Evolutionary conservation across 2,797 vertebrate genomes (phyloP).

Genomic region (Pangasius djambal): DNA sequence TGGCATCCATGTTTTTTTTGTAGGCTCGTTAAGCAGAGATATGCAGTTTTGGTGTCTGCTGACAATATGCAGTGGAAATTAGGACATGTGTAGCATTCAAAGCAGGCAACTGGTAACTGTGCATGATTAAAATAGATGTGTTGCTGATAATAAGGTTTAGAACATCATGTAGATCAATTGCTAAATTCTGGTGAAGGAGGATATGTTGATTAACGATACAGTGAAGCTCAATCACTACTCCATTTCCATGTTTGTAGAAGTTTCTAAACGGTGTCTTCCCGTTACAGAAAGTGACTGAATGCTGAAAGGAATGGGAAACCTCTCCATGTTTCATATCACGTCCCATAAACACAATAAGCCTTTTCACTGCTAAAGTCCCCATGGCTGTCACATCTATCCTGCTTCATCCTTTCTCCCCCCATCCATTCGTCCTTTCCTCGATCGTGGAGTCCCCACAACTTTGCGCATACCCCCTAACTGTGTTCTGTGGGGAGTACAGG

Average conservation of each 20-base stretch:
- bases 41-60: conserved; percentile 17
- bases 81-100: conserved; percentile 18
- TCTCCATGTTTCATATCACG: conserved; percentile 62
- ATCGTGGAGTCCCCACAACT: conserved; percentile 67
- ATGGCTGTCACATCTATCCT: conserved; percentile 74
- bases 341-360: conserved; percentile 55
- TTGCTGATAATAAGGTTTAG: background rate
- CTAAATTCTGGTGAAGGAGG: background rate
- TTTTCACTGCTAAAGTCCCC: conserved; percentile 59
- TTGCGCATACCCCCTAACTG: conserved; percentile 67
- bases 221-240: background rate
- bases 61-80: conserved; percentile 15
- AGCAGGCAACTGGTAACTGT: background rate
- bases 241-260: conserved; percentile 35
- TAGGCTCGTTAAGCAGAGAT: conserved; percentile 34
- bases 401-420: conserved; percentile 66
- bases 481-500: conserved; percentile 72
- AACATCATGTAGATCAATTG: background rate
- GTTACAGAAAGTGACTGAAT: conserved; percentile 40
- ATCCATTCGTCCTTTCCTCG: conserved; percentile 70
- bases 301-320: conserved; percentile 43
- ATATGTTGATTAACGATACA: background rate
- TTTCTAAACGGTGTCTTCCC: conserved; percentile 51
- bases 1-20: conserved; percentile 44
- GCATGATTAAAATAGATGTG: background rate